Evolutionary conservation across 2,797 vertebrate genomes (phyloP), one percentile per base, ranked within the genome.

Genomic region (Etheostoma nigrum): DNA sequence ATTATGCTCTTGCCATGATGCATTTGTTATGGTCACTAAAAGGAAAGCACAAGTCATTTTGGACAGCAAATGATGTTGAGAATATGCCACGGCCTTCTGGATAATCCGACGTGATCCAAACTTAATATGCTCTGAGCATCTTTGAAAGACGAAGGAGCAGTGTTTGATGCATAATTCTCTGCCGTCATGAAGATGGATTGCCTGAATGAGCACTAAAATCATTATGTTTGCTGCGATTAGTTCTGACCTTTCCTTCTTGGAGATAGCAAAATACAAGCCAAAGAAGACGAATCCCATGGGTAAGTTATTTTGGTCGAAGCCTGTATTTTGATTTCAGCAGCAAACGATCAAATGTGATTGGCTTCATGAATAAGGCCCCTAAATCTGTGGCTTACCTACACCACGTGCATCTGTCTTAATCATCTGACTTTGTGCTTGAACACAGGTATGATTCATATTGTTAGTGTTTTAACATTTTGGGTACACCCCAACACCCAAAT

Each of bases 91-190:
- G 47, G 67, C 77, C 66, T 80, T 71, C 53, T 4, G 33, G 67
- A 62, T 91, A 91, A 90, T 86, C 85, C 12, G 54, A 72, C 64
- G 71, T 80, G 76, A 90, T 90, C 82, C 75, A 69, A 19, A 84
- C 78, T 78, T 83, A 66, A 84, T 81, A 72, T 74, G 74, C 72
- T 62, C 13, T 5, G n/a, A 77, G 70, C 61, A 13, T 82, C 78
- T 83, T 63, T 65, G 51, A 73, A 79, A 83, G 78, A 79, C 6
- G 51, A 68, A 33, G 45, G 36, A 78, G 78, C 59, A 6, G 67
- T 13, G 6, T 79, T 74, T 69, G 78, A 82, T 78, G 75, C 62
- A 49, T 86, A 83, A 91, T 86, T 81, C 71, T 52, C 61, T 0
- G 12, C 54, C 27, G 11, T 74, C 75, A 36, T 0, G 15, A 44